phyloP scores from a whole-genome alignment of 2,888 invertebrate genomes.

The Mechanitis messenoides region DNA sequence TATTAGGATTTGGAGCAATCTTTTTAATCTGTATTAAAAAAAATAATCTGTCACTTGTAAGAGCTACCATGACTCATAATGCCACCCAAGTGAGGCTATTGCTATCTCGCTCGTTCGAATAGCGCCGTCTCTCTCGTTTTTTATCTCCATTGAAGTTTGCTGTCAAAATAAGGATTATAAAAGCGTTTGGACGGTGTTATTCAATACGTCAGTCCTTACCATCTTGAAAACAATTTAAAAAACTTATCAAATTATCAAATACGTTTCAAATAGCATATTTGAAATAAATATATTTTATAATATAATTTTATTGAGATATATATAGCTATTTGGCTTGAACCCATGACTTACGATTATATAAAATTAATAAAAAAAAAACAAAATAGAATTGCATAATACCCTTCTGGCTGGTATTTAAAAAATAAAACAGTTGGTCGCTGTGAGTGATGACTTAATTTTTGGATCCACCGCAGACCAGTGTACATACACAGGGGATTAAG shows the following conservation, averaged over 20 bases:
- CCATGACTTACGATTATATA: too few species aligned
- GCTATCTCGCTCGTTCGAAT: conserved; percentile 42
- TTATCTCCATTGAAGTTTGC: conserved; percentile 68
- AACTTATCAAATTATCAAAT: neutral
- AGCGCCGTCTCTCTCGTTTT: conserved; percentile 50
- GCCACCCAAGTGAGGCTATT: conserved; percentile 57
- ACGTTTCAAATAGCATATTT: neutral
- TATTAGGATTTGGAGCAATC: conserved; percentile 3
- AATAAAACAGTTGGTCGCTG: conserved; percentile 47
- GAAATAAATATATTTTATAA: too few species aligned
- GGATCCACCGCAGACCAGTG: conserved; percentile 61
- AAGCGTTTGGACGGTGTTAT: conserved; percentile 63
- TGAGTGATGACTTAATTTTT: conserved; percentile 77
- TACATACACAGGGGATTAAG: conserved; percentile 24
- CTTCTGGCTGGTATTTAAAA: conserved; percentile 59
- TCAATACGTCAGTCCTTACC: conserved; percentile 31
- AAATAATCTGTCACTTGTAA: conserved; percentile 52
- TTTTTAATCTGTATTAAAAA: conserved; percentile 27
- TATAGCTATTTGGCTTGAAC: too few species aligned
- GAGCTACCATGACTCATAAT: conserved; percentile 59
- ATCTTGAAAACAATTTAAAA: neutral
- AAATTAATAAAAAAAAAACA: neutral
- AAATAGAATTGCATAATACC: conserved; percentile 40
- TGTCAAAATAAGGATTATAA: conserved; percentile 77
- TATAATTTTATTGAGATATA: too few species aligned